A percentile compares a stretch with the other conserved stretches of the same genome.
Conservation (phyloP, 2,888 invertebrate genomes). For the Coenonympha glycerion region DNA sequence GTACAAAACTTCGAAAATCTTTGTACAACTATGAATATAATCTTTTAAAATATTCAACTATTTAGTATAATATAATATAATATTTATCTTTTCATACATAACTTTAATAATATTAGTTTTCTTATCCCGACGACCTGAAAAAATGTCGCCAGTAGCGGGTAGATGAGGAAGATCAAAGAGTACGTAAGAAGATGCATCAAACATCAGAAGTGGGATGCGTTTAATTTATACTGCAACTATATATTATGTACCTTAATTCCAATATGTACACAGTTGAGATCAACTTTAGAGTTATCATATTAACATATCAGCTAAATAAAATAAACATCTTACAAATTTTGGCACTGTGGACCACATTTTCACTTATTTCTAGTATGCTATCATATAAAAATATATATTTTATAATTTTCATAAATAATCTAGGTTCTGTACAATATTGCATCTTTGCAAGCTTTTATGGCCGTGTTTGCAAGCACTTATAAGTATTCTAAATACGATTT, state of each 20-base stretch:
- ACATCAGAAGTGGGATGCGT: background rate
- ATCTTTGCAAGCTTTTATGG: slow-evolving; percentile 33
- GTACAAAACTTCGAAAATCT: no score
- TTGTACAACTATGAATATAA: no score
- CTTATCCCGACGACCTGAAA: no score
- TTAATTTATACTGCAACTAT: background rate
- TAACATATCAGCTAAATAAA: slow-evolving; percentile 37
- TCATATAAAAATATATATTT: slow-evolving; percentile 4
- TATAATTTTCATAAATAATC: slow-evolving; percentile 12
- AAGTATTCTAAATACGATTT: background rate
- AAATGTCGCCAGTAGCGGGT: no score
- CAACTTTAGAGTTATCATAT: slow-evolving; percentile 52
- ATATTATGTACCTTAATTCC: slow-evolving; percentile 25
- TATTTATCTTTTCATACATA: no score
- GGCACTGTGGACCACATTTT: slow-evolving; percentile 71
- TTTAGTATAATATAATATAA: no score
- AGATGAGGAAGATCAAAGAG: no score
- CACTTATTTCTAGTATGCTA: slow-evolving; percentile 28
- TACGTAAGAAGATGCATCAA: no score
- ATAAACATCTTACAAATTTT: slow-evolving; percentile 70
- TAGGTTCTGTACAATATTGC: slow-evolving; percentile 35
- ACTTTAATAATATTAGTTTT: no score
- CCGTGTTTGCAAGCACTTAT: slow-evolving; percentile 17
- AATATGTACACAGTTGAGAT: slow-evolving; percentile 71
- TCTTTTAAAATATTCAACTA: no score